A percentile compares a stretch with the other conserved stretches of the same genome.
These are phyloP conservation scores for Brassicogethes aeneus DNA, from an alignment of 2,888 invertebrate genomes.

Conservation along the genomic window DNA sequence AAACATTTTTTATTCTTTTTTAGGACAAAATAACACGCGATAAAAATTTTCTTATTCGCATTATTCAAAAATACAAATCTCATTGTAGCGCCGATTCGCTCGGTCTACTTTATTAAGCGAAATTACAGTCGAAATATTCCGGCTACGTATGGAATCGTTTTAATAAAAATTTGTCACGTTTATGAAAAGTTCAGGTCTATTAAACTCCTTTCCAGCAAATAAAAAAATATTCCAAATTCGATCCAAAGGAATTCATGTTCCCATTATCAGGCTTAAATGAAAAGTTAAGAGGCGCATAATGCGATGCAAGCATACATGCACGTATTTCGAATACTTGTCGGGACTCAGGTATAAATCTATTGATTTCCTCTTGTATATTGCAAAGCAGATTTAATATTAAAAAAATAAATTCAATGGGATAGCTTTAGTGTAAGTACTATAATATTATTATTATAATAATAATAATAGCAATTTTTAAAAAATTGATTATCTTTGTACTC, in stretches of 20 bases:
- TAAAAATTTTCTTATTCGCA: neutral
- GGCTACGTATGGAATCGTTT: neutral
- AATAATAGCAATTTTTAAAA: no score
- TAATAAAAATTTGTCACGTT: constrained; percentile 1
- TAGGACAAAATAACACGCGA: neutral
- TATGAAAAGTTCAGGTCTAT: constrained; percentile 1
- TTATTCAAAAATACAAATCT: neutral
- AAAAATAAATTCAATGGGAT: no score
- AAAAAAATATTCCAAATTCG: neutral
- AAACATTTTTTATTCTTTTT: no score
- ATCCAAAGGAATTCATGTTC: neutral
- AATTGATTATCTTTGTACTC: no score
- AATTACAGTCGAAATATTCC: neutral
- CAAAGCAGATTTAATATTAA: no score
- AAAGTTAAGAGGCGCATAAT: neutral
- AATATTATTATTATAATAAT: no score
- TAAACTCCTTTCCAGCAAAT: neutral
- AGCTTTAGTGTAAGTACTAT: no score
- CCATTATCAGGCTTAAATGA: neutral
- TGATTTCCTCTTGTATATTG: no score
- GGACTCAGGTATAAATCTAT: no score
- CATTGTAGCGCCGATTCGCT: neutral
- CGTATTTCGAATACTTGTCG: no score
- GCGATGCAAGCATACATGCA: neutral
- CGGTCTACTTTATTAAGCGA: neutral